Evolutionary conservation across 2,888 invertebrate species (phyloP).

Genomic region (Pheosia tremula): DNA sequence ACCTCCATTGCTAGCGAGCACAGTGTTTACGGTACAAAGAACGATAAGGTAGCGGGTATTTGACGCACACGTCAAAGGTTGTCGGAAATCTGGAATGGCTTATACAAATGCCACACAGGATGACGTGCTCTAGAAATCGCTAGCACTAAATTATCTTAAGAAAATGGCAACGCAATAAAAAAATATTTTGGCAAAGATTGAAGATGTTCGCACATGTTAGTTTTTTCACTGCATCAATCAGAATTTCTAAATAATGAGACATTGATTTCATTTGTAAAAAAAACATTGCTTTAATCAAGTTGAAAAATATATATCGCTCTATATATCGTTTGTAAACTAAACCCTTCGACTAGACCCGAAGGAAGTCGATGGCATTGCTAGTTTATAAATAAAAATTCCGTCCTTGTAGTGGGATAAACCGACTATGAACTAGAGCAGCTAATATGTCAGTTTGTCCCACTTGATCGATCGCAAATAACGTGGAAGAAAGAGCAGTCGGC

Average conservation of each 20-base stretch:
- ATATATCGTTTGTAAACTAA: too few relatives aligned
- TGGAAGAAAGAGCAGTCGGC: constrained; percentile 58
- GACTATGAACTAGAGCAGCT: not conserved
- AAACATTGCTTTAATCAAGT: too few relatives aligned
- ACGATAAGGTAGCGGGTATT: not conserved
- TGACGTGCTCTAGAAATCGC: constrained; percentile 29
- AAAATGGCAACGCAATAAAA: constrained; percentile 36
- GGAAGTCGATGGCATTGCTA: too few relatives aligned
- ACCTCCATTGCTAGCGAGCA: constrained; percentile 5
- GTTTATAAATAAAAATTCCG: not conserved
- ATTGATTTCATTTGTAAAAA: too few relatives aligned
- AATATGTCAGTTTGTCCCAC: constrained; percentile 41
- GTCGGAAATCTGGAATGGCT: constrained; percentile 15
- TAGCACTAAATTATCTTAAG: constrained; percentile 21
- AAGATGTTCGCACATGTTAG: not conserved
- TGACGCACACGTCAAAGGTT: constrained; percentile 13
- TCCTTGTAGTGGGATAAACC: not conserved
- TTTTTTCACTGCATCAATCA: constrained; percentile 22
- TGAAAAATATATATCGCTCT: too few relatives aligned
- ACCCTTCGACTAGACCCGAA: too few relatives aligned
- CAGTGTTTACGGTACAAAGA: constrained; percentile 4
- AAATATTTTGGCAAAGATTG: constrained; percentile 24
- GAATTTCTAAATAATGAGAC: constrained; percentile 7
- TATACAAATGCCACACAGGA: constrained; percentile 27
- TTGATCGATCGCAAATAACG: constrained; percentile 63